Conservation (phyloP, 2,113 vertebrate genomes). For the Spermophilus dauricus region DNA sequence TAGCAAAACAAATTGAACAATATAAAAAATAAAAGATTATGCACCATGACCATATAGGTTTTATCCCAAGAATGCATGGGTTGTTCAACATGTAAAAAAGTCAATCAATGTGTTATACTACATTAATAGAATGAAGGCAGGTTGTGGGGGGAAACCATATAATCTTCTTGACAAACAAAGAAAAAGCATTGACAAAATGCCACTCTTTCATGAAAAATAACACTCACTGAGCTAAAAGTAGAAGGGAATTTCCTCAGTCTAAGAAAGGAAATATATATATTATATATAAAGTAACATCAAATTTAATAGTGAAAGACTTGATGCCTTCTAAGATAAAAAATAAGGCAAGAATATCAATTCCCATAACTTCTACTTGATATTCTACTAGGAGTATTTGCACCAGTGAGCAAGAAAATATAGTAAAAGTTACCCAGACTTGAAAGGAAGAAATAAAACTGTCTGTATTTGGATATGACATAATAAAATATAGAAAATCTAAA, state of each 20-base stretch:
- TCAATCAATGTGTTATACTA: background rate
- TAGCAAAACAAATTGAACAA: conserved; percentile 10
- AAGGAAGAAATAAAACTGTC: background rate
- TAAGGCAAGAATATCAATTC: background rate
- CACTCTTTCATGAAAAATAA: background rate
- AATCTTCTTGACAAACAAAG: background rate
- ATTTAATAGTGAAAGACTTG: background rate
- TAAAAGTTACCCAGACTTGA: background rate
- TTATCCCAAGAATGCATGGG: background rate
- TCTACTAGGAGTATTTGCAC: background rate
- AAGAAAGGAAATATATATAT: background rate
- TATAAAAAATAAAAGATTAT: background rate
- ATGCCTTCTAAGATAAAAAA: background rate
- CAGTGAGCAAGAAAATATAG: background rate
- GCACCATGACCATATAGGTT: background rate
- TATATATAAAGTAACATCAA: background rate
- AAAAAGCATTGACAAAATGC: background rate
- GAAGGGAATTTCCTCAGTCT: background rate
- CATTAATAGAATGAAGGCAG: background rate
- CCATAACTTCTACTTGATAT: background rate
- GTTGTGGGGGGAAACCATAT: background rate
- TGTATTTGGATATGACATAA: background rate
- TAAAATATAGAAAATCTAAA: background rate
- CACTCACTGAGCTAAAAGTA: conserved; percentile 16
- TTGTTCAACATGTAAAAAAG: conserved; percentile 29